Evolutionary conservation across 1,140 invertebrate genomes (phyloP), one percentile per base, ranked within the genome.

Genomic region (Platyura marginata): DNA sequence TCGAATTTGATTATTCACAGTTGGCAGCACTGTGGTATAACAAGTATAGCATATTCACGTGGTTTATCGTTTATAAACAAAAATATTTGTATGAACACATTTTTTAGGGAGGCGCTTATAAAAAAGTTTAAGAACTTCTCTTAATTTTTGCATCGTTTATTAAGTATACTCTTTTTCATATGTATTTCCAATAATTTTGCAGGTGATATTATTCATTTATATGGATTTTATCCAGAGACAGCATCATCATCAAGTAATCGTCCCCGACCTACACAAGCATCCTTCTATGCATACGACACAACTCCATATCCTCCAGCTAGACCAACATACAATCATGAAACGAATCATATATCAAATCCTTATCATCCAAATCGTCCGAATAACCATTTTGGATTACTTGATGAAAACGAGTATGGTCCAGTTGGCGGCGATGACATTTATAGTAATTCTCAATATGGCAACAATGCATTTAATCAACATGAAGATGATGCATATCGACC

Each of bases 181-280:
- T n/a, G n/a, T n/a, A n/a, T n/a, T n/a, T n/a, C n/a, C n/a, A n/a
- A n/a, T n/a, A n/a, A n/a, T n/a, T n/a, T n/a, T n/a, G n/a, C n/a
- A 61, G 57, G 58, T 54, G 58, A 61, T 49, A 59, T 61, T 51
- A 61, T 60, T 52, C 57, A 61, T 49, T 55, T 61, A 48, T 55
- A 59, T 46, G 58, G 61, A 48, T 61, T 60, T 40, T 61, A 61
- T 44, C 58, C 58, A 42, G 57, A 59, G n/a, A 23, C 18, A 56
- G 46, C 53, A 54, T 36, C 46, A 48, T n/a, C 49, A 49, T 34
- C 47, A 11, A 39, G 4, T 19, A 40, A 13, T 21, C 35, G 47
- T 36, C 47, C 50, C 46, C 39, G 48, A 11, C 45, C 45, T 13
- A 41, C 34, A n/a, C 8, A 42, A 3, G 13, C 13, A 20, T 18